phyloP scores from a whole-genome alignment of 2,797 vertebrate species.

The Heteromormyrus szaboi region DNA sequence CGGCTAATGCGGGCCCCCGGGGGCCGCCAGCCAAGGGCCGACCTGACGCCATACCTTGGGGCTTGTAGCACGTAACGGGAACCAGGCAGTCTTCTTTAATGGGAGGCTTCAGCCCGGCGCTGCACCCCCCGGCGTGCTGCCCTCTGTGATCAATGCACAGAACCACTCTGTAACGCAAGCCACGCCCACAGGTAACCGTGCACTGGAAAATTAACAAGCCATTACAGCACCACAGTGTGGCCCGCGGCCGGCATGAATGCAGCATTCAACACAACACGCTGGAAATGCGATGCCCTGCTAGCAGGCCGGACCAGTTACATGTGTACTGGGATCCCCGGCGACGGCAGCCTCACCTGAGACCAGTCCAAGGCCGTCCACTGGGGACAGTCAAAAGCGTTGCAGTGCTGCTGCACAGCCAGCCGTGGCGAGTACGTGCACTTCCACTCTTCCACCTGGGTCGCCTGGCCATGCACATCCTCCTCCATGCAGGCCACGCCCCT shows the following conservation, averaged over 20 bases:
- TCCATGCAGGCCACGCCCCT: constrained; percentile 82
- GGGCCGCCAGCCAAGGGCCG: background rate
- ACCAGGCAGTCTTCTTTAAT: constrained; percentile 88
- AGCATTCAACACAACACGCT: background rate
- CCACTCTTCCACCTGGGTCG: constrained; percentile 83
- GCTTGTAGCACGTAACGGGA: constrained; percentile 77
- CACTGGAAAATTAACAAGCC: constrained; percentile 61
- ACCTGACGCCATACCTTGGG: constrained; percentile 62
- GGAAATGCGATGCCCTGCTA: background rate
- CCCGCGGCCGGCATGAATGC: background rate
- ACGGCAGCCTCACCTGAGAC: constrained; percentile 74
- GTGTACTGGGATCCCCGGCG: background rate
- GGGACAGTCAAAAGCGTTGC: constrained; percentile 80
- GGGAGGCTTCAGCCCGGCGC: constrained; percentile 73
- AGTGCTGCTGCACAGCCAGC: constrained; percentile 71
- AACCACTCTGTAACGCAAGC: constrained; percentile 83
- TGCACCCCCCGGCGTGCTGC: constrained; percentile 83
- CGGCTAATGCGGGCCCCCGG: background rate
- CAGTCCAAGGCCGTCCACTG: constrained; percentile 91
- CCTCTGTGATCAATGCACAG: constrained; percentile 82
- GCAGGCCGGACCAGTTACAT: background rate
- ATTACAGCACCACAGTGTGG: constrained; percentile 22
- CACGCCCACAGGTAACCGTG: constrained; percentile 85
- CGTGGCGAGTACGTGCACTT: constrained; percentile 84
- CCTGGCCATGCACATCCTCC: constrained; percentile 76